Base-by-base conservation (phyloP, 1,140 invertebrate genomes). In the Habropoda laboriosa region DNA sequence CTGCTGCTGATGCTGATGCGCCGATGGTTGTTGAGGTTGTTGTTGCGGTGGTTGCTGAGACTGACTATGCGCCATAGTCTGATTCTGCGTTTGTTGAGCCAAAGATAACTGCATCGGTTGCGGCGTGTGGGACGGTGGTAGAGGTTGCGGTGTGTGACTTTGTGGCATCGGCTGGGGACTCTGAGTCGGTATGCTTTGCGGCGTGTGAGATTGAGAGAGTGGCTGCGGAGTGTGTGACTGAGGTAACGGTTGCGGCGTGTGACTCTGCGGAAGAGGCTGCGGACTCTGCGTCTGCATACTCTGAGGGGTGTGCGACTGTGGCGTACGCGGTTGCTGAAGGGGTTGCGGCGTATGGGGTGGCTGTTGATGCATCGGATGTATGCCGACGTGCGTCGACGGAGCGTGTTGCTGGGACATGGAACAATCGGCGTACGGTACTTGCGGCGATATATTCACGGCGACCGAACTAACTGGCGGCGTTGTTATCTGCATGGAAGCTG, bases 101-200 rank as follows among this genome's bases (percentile, higher is more conserved):
- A 89, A 63, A 10, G 89, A 88, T n/a, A 88, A 71, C 32, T 89
- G 90, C 71, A 91, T 89, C 21, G 92, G 91, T 40, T 92, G 91
- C 2, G 93, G 88, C 35, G 91, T 91, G 45, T 93, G 93, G 58
- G 91, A 87, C 67, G 93, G 93, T 18, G 90, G 92, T 66, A 94
- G 92, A 89, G 94, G 88, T 89, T 94, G 91, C 87, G 94, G 88
- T 21, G 94, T 94, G 45, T 94, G 94, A 64, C 88, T 89, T n/a
- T 91, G 92, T 0, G 86, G 88, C 76, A 91, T 84, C 7, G 90
- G 89, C 27, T 91, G 91, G 42, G 91, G 91, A 77, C 91, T 93
- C 4, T 89, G 89, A 66, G 88, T 90, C 6, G 89, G 83, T 78
- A 89, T 89, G 67, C 76, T 91, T 21, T 89, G 88, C 7, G 87